A percentile compares a stretch with the other conserved stretches of the same genome.
These are phyloP conservation scores for Cettia cetti DNA, from an alignment of 2,113 vertebrate species.

Conservation along the genomic window DNA sequence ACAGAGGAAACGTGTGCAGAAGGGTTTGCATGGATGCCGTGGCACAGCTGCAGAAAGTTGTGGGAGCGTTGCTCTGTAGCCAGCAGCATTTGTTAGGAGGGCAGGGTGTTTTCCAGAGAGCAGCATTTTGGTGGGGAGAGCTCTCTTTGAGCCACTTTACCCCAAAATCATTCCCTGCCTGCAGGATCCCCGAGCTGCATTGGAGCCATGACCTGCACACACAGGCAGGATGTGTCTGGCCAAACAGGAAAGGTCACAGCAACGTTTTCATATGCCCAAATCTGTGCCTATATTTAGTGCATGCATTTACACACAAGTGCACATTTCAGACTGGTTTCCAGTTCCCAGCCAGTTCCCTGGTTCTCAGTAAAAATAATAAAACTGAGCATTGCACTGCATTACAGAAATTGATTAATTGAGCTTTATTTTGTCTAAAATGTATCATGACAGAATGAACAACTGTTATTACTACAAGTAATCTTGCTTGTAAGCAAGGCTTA, in stretches of 20 bases:
- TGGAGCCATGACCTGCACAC: rapidly evolving
- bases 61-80: neutral
- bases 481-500: neutral
- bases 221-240: neutral
- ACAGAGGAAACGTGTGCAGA: neutral
- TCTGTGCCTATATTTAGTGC: neutral
- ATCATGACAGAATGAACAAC: neutral
- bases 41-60: neutral
- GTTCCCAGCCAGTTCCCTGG: neutral
- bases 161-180: rapidly evolving
- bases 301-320: neutral
- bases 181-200: neutral
- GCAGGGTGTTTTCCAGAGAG: neutral
- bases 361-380: neutral
- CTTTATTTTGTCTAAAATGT: neutral
- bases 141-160: neutral
- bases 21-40: neutral
- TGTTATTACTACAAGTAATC: neutral
- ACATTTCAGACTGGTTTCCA: neutral
- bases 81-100: neutral
- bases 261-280: neutral
- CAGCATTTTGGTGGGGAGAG: neutral
- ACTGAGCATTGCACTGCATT: neutral
- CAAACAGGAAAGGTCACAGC: neutral
- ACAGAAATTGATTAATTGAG: neutral